Percentiles rank a stretch among this genome's conserved stretches.
Evolutionary conservation across 2,797 vertebrate species (phyloP).

Genomic region (Phoeniculus purpureus): DNA sequence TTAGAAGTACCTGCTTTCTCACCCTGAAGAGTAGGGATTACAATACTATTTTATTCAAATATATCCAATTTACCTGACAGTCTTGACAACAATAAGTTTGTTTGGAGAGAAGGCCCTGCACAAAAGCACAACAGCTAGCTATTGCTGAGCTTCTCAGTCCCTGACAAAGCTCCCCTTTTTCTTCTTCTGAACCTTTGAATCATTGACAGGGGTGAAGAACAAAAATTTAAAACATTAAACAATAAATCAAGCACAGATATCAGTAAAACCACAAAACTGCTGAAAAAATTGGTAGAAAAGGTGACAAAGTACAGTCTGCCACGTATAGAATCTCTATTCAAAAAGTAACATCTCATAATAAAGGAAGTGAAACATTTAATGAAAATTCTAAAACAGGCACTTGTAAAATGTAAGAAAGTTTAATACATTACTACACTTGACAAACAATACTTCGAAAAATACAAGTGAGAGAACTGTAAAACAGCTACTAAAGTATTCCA

Average conservation of each 20-base stretch:
- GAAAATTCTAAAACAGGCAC: not conserved
- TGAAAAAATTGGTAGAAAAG: not conserved
- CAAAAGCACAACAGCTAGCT: not conserved
- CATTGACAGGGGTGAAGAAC: not conserved
- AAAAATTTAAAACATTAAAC: not conserved
- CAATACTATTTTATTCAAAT: not conserved
- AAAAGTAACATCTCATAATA: not conserved
- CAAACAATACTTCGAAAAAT: not conserved
- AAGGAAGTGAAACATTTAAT: not conserved
- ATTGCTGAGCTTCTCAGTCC: slow-evolving; percentile 3
- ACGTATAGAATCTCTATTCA: not conserved
- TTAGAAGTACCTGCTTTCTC: not conserved
- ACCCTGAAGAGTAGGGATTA: not conserved
- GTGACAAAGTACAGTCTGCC: not conserved
- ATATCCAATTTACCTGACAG: not conserved
- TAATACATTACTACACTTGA: not conserved
- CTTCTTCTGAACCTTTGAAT: slow-evolving; percentile 9
- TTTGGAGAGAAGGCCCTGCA: not conserved
- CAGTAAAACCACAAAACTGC: not conserved
- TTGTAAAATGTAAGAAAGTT: not conserved
- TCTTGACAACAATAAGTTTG: not conserved
- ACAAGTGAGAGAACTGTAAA: not conserved
- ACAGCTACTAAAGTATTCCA: not conserved
- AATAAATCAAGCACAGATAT: not conserved
- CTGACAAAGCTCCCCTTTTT: slow-evolving; percentile 2